phyloP scores from a whole-genome alignment of 2,888 invertebrate species.

The Eristalinus sepulchralis region DNA sequence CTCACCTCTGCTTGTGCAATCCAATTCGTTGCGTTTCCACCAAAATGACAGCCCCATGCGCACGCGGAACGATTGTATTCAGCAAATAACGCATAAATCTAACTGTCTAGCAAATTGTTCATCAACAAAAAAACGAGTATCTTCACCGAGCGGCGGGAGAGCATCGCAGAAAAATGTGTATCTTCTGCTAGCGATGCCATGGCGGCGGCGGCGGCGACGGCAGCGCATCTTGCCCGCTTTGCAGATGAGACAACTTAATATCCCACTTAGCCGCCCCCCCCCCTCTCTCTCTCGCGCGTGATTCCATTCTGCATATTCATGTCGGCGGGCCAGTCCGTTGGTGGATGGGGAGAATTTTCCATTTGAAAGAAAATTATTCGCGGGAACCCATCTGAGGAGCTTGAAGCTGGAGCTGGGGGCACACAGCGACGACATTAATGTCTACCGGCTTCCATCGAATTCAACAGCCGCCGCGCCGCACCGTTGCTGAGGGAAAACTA shows the following conservation, averaged over 20 bases:
- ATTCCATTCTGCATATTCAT: slow-evolving; percentile 28
- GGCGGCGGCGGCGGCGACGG: no score
- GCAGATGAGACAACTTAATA: slow-evolving; percentile 55
- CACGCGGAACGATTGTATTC: slow-evolving; percentile 41
- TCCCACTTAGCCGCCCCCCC: slow-evolving; percentile 23
- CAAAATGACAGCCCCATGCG: slow-evolving; percentile 45
- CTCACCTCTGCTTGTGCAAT: slow-evolving; percentile 21
- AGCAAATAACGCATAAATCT: slow-evolving; percentile 54
- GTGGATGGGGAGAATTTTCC: neutral
- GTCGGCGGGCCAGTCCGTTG: neutral
- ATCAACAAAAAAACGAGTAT: slow-evolving; percentile 25
- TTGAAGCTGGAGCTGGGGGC: neutral
- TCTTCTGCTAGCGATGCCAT: slow-evolving; percentile 19
- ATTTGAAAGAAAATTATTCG: neutral
- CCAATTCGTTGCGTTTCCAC: slow-evolving; percentile 40
- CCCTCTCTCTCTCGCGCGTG: neutral
- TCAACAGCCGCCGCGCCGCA: neutral
- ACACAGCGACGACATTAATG: neutral
- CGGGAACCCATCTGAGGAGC: neutral
- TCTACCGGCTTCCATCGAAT: slow-evolving; percentile 23
- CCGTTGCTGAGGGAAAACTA: neutral
- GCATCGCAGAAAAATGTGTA: neutral
- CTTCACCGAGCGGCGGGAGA: slow-evolving; percentile 14
- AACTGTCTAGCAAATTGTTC: slow-evolving; percentile 52
- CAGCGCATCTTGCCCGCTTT: slow-evolving; percentile 39